Base-by-base conservation (phyloP, 2,113 vertebrate genomes). In the Centropus unirufus region DNA sequence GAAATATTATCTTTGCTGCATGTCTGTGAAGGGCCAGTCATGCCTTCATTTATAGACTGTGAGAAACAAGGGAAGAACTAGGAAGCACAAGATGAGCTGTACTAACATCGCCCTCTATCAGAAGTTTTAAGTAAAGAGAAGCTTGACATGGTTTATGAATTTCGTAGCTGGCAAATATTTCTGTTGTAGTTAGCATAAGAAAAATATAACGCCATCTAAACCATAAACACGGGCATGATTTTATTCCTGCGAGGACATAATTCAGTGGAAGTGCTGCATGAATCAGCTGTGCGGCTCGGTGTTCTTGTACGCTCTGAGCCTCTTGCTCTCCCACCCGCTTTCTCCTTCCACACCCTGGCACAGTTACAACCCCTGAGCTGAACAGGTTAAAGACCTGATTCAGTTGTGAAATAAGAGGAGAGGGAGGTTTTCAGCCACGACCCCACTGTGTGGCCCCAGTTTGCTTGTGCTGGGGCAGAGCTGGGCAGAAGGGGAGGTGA, bases 51-150 rank as follows among this genome's bases (percentile, higher is more conserved):
- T 55, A 42, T 2, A 40, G 51, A 15, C 86, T 81, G 39, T 44
- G 64, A 89, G 77, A 90, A 96, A 94, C 0, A 8, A 86, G 72
- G 64, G 64, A 67, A 83, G 63, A 49, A 36, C 13, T 12, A 36
- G 86, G 59, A 72, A 68, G n/a, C 44, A 42, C 36, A 42, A 46
- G 34, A 93, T 81, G 52, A 93, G 18, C 61, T 81, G 95, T 83
- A 49, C 94, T 83, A 93, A 97, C 61, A 94, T 95, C 96, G 93
- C 96, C 94, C 93, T 95, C 94, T 95, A 94, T 17, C 95, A 96
- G 87, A 93, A 90, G 51, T 88, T 70, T 57, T 82, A 86, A 93
- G 93, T 36, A 96, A 90, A 92, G 84, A 83, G 69, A 87, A 67
- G 86, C 59, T 32, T 30, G 61, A 55, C 51, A 36, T 42, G 29